Evolutionary conservation across 2,797 vertebrate genomes (phyloP).

Genomic region (Scyliorhinus canicula): DNA sequence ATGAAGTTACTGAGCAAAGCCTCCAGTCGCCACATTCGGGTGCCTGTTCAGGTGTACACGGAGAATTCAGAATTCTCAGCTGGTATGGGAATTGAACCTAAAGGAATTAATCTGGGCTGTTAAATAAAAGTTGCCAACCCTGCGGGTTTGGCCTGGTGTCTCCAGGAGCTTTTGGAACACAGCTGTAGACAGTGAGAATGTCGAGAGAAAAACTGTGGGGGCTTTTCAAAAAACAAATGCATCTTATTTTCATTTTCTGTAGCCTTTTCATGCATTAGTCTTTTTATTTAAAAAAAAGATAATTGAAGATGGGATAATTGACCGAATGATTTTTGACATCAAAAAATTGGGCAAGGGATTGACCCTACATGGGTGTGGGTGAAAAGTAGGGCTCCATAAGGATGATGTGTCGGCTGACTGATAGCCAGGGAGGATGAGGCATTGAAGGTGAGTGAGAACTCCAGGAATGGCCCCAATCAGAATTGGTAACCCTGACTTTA

Average conservation of each 20-base stretch:
- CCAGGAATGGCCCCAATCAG: neutral
- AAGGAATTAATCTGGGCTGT: neutral
- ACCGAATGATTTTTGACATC: neutral
- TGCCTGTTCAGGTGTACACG: too few relatives aligned
- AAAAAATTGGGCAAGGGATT: neutral
- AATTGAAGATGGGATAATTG: neutral
- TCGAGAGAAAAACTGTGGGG: neutral
- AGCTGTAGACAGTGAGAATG: neutral
- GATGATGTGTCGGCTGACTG: neutral
- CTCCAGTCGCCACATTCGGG: too few relatives aligned
- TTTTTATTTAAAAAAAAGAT: neutral
- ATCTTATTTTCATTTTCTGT: neutral
- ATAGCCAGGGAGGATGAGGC: too few relatives aligned
- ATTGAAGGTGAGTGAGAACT: neutral
- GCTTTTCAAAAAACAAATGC: neutral
- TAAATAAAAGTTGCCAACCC: neutral
- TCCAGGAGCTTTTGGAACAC: neutral
- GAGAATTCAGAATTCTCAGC: too few relatives aligned
- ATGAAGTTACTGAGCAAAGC: too few relatives aligned
- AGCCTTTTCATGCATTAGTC: neutral
- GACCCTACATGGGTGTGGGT: neutral
- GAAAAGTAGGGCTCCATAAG: neutral
- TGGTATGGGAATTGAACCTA: too few relatives aligned
- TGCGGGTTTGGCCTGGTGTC: neutral
- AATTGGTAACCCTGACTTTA: neutral